Evolutionary conservation across 2,888 invertebrate genomes (phyloP), one percentile per base, ranked within the genome.

Genomic region (Phortica okadai): DNA sequence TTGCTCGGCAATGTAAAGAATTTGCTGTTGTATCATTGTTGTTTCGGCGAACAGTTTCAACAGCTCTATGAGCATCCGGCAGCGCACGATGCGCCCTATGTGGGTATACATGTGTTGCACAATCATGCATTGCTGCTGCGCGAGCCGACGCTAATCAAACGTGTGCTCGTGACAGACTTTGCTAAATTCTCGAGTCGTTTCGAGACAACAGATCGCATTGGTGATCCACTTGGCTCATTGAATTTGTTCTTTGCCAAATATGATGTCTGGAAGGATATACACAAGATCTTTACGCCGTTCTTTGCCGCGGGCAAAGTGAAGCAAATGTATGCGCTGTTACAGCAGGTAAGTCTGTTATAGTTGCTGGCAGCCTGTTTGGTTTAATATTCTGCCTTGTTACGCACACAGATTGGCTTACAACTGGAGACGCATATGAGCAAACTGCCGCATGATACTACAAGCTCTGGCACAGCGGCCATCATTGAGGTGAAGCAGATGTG

Each of bases 121-220:
- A 91, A 90, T 64, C 92, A 92, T 1, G 88, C 89, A 3, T 72
- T 93, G 8, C 56, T 93, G 6, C 74, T 91, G 6, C 90, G 92
- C 0, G 92, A 92, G 59, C 91, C 91, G 0, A 91, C 91, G n/a
- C 79, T 93, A 1, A 87, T 92, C 0, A 92, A 92, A 79, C 85
- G 89, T 0, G 79, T 93, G 1, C 78, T 93, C 8, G 88, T 92
- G 1, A 92, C 91, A 64, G 92, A 93, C 72, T 92, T 92, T 76
- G 84, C 87, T 11, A 84, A 86, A 44, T 93, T 93, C 79, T 80
- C 88, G 0, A 87, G 85, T 11, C 83, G 90, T 3, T 89, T 88
- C 67, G 84, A 88, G 66, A 78, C 84, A 0, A 84, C 84, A 0
- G 89, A 92, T n/a, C 82, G 87, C 14, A 79, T 86, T 1, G 74